Percentiles rank a stretch among this genome's conserved stretches.
phyloP scores from a whole-genome alignment of 2,888 invertebrate genomes.

The Sericinus montela region DNA sequence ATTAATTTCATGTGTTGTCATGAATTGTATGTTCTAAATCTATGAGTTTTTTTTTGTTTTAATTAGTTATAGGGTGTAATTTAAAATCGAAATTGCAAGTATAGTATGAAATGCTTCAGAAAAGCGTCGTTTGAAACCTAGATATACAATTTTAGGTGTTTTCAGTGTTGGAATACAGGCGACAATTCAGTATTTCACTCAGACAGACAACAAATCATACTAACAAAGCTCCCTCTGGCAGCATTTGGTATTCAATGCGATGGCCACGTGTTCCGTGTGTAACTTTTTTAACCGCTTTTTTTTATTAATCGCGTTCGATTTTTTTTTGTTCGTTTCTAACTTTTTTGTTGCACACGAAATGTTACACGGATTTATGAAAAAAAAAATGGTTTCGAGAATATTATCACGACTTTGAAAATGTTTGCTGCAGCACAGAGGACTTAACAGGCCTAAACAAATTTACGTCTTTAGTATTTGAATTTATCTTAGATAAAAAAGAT shows the following conservation, averaged over 20 bases:
- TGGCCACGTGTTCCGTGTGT: conserved; percentile 50
- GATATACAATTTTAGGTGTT: not conserved
- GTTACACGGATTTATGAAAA: conserved; percentile 33
- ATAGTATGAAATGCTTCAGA: too few species aligned
- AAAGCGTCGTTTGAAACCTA: not conserved
- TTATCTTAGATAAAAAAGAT: too few species aligned
- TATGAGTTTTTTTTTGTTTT: too few species aligned
- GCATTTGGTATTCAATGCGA: conserved; percentile 17
- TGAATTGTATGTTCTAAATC: too few species aligned
- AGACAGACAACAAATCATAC: not conserved
- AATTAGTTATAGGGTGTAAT: too few species aligned
- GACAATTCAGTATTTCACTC: not conserved
- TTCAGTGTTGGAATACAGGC: not conserved
- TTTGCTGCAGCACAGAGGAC: too few species aligned
- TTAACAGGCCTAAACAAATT: too few species aligned
- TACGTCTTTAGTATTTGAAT: too few species aligned
- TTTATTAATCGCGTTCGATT: conserved; percentile 32
- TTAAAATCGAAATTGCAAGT: not conserved
- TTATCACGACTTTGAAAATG: too few species aligned
- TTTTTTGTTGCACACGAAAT: conserved; percentile 45
- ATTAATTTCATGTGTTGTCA: too few species aligned
- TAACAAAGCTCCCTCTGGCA: conserved; percentile 1
- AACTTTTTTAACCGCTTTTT: conserved; percentile 31
- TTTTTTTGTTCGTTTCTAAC: not conserved
- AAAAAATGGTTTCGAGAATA: conserved; percentile 18